A percentile compares a stretch with the other conserved stretches of the same genome.
phyloP scores from a whole-genome alignment of 2,113 vertebrate species.

The Xiphophorus hellerii region DNA sequence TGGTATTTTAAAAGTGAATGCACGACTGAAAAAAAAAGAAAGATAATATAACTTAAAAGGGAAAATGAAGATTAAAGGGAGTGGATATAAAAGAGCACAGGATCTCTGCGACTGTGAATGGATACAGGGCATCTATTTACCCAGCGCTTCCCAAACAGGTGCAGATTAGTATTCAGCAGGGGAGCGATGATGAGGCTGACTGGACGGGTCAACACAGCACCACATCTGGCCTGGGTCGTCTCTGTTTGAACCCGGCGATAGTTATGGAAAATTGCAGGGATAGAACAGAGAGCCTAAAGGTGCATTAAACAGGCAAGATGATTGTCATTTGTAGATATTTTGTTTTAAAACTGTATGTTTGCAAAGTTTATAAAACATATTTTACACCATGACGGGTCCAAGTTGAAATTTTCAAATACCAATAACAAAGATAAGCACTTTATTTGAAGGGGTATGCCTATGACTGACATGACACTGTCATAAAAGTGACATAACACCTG shows the following conservation, averaged over 20 bases:
- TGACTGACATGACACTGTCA: no score
- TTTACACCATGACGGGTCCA: background rate
- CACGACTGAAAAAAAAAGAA: conserved; percentile 30
- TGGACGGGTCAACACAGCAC: conserved; percentile 60
- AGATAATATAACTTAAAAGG: conserved; percentile 27
- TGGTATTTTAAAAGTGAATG: conserved; percentile 10
- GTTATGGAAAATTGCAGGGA: conserved; percentile 46
- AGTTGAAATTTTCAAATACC: background rate
- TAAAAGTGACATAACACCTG: no score
- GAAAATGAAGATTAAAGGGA: conserved; percentile 49
- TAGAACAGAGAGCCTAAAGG: conserved; percentile 1
- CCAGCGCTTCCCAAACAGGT: conserved; percentile 65
- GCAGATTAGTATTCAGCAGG: conserved; percentile 77
- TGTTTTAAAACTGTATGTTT: background rate
- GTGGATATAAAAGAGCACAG: conserved; percentile 33
- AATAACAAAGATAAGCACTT: background rate
- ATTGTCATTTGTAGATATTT: background rate
- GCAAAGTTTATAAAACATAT: background rate
- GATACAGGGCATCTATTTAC: conserved; percentile 73
- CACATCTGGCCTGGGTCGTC: conserved; percentile 69
- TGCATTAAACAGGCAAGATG: conserved; percentile 10
- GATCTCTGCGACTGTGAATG: conserved; percentile 57
- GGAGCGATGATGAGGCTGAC: conserved; percentile 43
- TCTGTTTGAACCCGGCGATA: conserved; percentile 49
- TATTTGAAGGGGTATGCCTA: no score